phyloP scores from a whole-genome alignment of 2,888 invertebrate species.

The Nomada ruficornis region DNA sequence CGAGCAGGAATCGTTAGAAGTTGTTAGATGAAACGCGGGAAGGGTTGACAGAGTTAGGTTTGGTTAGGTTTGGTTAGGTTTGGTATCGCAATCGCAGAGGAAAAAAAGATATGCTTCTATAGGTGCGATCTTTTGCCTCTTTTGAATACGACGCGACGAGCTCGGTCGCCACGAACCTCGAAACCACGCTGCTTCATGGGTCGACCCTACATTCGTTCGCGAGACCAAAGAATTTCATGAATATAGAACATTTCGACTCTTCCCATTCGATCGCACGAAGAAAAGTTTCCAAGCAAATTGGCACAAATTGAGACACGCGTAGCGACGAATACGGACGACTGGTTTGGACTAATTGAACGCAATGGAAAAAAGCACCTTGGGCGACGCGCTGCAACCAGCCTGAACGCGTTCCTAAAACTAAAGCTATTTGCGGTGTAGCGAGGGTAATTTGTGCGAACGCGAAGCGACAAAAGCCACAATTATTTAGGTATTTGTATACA shows the following conservation, averaged over 20 bases:
- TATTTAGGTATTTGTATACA: conserved; percentile 50
- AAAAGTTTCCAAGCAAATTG: too few species aligned
- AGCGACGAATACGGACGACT: conserved; percentile 4
- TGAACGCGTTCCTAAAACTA: conserved; percentile 17
- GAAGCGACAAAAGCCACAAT: conserved; percentile 12
- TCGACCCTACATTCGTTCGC: conserved; percentile 25
- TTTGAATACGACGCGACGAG: conserved; percentile 66
- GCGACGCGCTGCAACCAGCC: conserved; percentile 2
- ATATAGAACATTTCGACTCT: too few species aligned
- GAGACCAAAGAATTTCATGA: neutral
- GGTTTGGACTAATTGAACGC: neutral
- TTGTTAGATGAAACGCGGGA: conserved; percentile 7
- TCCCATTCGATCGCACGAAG: too few species aligned
- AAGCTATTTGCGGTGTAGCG: conserved; percentile 30
- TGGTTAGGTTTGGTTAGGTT: conserved; percentile 22
- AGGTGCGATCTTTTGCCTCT: conserved; percentile 65
- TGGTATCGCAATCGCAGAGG: conserved; percentile 19
- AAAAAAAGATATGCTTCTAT: conserved; percentile 66
- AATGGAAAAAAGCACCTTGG: conserved; percentile 1
- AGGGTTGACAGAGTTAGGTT: conserved; percentile 18
- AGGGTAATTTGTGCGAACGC: conserved; percentile 35
- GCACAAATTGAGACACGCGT: neutral
- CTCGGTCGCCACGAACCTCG: conserved; percentile 11
- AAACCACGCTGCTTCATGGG: neutral
- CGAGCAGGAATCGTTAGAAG: conserved; percentile 13